Percentiles rank a stretch among this genome's conserved stretches.
Evolutionary conservation across 2,113 vertebrate genomes (phyloP).

Genomic region (Panthera leo): DNA sequence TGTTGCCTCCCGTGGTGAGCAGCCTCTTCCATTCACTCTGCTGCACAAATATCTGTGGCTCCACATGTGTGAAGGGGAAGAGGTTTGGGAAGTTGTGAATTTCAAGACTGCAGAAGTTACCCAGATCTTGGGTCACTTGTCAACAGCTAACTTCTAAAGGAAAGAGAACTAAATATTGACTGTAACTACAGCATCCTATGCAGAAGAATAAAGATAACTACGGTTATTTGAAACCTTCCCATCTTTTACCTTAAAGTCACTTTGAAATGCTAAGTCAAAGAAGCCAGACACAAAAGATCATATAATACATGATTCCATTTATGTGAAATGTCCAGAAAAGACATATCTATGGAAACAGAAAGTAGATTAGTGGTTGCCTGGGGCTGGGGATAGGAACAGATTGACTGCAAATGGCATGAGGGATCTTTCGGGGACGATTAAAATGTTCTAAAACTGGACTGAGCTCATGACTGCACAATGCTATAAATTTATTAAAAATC

Average conservation of each 20-base stretch:
- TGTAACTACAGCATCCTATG: neutral
- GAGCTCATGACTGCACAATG: neutral
- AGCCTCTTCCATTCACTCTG: neutral
- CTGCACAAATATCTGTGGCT: too few relatives aligned
- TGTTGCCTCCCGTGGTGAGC: neutral
- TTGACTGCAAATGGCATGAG: neutral
- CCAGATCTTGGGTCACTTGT: neutral
- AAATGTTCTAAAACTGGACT: constrained; percentile 36
- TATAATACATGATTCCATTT: constrained; percentile 9
- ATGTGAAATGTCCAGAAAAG: constrained; percentile 44
- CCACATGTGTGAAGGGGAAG: neutral
- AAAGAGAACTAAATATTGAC: neutral
- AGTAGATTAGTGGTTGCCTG: neutral
- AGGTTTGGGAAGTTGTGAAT: neutral
- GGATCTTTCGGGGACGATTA: neutral
- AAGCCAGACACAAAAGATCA: constrained; percentile 18
- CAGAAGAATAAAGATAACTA: neutral
- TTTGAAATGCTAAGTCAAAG: constrained; percentile 46
- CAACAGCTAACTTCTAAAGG: constrained; percentile 5
- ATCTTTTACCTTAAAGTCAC: constrained; percentile 8
- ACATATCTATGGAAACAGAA: constrained; percentile 21
- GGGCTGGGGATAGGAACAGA: neutral
- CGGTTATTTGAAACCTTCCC: neutral
- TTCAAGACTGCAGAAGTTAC: neutral
- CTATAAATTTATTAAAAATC: constrained; percentile 18